Evolutionary conservation across 1,140 invertebrate species (phyloP).

Genomic region (Drosophila ananassae): DNA sequence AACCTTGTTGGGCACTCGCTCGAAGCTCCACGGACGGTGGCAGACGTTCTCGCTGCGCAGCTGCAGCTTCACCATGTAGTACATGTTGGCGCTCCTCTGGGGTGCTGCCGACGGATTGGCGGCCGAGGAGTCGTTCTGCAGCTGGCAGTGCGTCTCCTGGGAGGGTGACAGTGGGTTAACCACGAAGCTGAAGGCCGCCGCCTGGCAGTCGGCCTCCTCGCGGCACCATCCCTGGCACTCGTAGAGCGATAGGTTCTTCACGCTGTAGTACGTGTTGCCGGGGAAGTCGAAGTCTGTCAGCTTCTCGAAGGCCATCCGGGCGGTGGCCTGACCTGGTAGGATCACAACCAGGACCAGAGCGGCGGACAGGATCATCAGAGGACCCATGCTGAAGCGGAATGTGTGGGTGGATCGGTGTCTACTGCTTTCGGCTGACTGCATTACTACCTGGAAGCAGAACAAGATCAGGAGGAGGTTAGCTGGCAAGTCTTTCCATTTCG

Average conservation of each 20-base stretch:
- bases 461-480: neutral
- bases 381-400: constrained; percentile 17
- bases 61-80: constrained; percentile 97
- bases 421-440: constrained; percentile 46
- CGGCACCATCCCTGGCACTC: constrained; percentile 97
- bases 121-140: constrained; percentile 96
- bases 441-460: constrained; percentile 6
- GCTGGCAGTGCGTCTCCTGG: constrained; percentile 95
- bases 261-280: constrained; percentile 95
- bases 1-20: constrained; percentile 95
- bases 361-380: constrained; percentile 30
- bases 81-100: constrained; percentile 93
- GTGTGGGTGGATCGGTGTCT: constrained; percentile 18
- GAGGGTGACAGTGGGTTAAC: constrained; percentile 95
- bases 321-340: constrained; percentile 71
- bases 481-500: neutral
- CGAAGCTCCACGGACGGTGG: constrained; percentile 95
- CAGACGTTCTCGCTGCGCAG: constrained; percentile 96
- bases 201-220: constrained; percentile 95
- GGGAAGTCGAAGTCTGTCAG: constrained; percentile 95
- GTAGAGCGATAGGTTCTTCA: constrained; percentile 95
- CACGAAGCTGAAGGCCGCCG: constrained; percentile 95
- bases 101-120: constrained; percentile 93
- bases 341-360: constrained; percentile 38
- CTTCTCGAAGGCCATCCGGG: constrained; percentile 95